Evolutionary conservation across 2,113 vertebrate species (phyloP).

Genomic region (Athene cunicularia): DNA sequence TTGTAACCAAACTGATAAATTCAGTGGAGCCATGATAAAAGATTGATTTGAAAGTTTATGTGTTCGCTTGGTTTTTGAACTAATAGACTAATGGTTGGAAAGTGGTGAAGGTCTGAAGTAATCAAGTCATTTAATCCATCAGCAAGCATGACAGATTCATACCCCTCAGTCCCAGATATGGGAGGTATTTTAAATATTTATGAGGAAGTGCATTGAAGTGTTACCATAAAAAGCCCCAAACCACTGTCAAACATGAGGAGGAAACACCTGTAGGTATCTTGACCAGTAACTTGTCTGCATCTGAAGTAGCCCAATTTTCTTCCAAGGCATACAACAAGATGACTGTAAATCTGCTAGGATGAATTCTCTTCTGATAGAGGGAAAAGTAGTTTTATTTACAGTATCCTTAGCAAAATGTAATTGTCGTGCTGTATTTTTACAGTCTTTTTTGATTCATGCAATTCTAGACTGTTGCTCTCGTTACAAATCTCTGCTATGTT

Average conservation of each 20-base stretch:
- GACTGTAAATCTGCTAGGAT: not conserved
- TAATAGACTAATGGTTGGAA: not conserved
- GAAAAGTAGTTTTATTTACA: not conserved
- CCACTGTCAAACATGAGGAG: not conserved
- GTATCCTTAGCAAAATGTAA: not conserved
- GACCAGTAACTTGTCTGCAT: not conserved
- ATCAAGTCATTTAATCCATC: not conserved
- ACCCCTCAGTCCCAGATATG: not conserved
- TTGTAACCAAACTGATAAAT: not conserved
- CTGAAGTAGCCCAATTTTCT: not conserved
- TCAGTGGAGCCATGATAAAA: not conserved
- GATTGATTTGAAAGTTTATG: not conserved
- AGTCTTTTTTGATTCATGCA: not conserved
- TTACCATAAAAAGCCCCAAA: not conserved
- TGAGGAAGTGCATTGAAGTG: not conserved
- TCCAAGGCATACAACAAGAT: not conserved
- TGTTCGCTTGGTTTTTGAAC: not conserved
- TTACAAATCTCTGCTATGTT: slow-evolving; percentile 2
- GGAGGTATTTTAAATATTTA: not conserved
- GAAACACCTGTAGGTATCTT: not conserved
- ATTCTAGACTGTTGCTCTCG: not conserved
- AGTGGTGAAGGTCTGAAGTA: not conserved
- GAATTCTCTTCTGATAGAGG: not conserved
- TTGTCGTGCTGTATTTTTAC: not conserved
- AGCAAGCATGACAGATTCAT: accelerated